Base-by-base conservation (phyloP, 2,113 vertebrate species). In the Bufo gargarizans region DNA sequence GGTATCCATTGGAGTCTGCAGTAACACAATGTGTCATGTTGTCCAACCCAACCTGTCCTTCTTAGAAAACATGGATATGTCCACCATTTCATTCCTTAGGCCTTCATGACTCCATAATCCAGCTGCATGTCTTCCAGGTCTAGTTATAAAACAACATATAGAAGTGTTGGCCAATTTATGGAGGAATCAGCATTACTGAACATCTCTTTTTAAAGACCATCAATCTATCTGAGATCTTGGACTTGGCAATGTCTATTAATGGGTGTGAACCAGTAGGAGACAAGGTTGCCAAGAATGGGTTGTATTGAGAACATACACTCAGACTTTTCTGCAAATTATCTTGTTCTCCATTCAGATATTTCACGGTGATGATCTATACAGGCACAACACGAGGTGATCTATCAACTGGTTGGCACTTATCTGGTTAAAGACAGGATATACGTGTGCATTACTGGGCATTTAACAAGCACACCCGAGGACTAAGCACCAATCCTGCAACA, bases 91-190 rank as follows among this genome's bases (percentile, higher is more conserved):
- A 4, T 20, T 6, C 9, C 33, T 45, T 53, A 69, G 19, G 7
- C n/a, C 45, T n/a, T 61, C 80, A 63, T 65, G 43, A 13, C 81
- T 47, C 6, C 49, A 17, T 33, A 16, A 84, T 65, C 65, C 65
- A 71, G 12, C 20, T 71, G 65, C 49, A 71, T 71, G 82, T 84
- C 82, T 84, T 84, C 82, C 82, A 71, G 61, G 47, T 67, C 81
- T 6, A 33, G n/a, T 55, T 69, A 61, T 45, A 79, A n/a, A 19
- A 49, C 19, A 77, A 12, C 17, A 19, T 55, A 3, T 22, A 78
- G 76, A 33, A 45, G 8, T 59, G 43, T 59, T 59, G 33, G 56
- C 55, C 3, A 17, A 6, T 81, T 17, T 61, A 14, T 8, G 56
- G 55, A 81, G 55, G 14, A 13, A 33, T 13, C 4, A 22, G 7